Percentiles rank a stretch among this genome's conserved stretches.
phyloP scores from a whole-genome alignment of 2,888 invertebrate species.

The Pollenia labialis region DNA sequence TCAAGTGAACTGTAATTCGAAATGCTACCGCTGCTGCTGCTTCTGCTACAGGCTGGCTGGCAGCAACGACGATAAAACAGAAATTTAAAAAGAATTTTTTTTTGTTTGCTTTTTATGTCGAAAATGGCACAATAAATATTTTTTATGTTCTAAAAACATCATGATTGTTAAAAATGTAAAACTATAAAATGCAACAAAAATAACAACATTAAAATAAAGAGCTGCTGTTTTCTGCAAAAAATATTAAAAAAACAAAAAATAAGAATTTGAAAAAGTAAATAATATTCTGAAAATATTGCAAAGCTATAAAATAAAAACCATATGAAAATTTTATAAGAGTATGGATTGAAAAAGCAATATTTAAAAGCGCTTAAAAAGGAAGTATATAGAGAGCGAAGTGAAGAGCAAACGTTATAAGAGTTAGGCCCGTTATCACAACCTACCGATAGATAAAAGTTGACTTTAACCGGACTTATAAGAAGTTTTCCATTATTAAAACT shows the following conservation, averaged over 20 bases:
- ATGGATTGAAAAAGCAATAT: constrained; percentile 47
- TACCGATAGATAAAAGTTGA: no score
- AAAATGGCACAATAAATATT: constrained; percentile 64
- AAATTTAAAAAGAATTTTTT: constrained; percentile 44
- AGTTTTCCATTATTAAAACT: no score
- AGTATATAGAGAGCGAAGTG: not conserved
- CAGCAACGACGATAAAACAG: constrained; percentile 16
- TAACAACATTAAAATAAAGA: not conserved
- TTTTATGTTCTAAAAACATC: constrained; percentile 49
- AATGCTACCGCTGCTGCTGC: not conserved
- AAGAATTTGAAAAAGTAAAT: not conserved
- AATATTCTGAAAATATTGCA: constrained; percentile 42
- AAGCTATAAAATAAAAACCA: constrained; percentile 54
- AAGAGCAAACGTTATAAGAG: not conserved
- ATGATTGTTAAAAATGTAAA: constrained; percentile 58
- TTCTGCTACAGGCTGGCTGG: not conserved
- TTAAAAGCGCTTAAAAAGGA: constrained; percentile 8
- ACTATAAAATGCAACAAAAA: constrained; percentile 50
- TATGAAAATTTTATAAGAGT: constrained; percentile 66
- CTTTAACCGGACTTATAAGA: no score
- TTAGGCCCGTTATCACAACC: no score
- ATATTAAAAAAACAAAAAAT: constrained; percentile 8
- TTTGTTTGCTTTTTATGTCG: constrained; percentile 20
- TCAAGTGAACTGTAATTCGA: constrained; percentile 30
- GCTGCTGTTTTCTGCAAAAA: not conserved